Evolutionary conservation across 2,888 invertebrate species (phyloP), one percentile per base, ranked within the genome.

Genomic region (Coenonympha arcania): DNA sequence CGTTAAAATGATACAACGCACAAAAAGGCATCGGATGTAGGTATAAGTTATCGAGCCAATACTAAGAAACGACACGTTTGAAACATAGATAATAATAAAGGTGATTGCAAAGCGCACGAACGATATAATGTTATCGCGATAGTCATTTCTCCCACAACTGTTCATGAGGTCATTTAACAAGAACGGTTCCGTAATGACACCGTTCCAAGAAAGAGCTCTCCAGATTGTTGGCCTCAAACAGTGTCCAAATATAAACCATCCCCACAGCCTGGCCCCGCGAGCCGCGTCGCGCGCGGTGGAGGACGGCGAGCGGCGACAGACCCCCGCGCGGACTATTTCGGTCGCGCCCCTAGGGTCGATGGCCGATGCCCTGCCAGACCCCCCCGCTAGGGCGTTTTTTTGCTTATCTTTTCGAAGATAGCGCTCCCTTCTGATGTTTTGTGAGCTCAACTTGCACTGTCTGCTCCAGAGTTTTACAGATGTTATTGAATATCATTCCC

Each of bases 291-390:
- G 24, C 8, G 31, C 3, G 31, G 31, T 13, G 31, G 3, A 11
- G 15, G 15, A 5, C 5, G 28, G 11, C 4, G 5, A 24, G 42
- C 9, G 5, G 40, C 8, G 33, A 46, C 52, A 58, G 72, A 72
- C 73, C 73, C 74, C 72, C 71, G 69, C 67, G 57, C 64, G 51
- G 62, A 52, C 64, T 74, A 74, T 74, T 73, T 72, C 61, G 62
- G 69, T 63, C 64, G 65, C 69, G 67, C 71, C 72, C 71, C 70
- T 68, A 69, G 65, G 74, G 72, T 74, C 73, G 65, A 59, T 60
- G 56, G 47, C 55, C 59, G 52, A 31, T 44, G 48, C 52, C 51
- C 52, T 34, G 30, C 60, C 57, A 59, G 64, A 65, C 66, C 62
- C 64, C 61, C 61, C 59, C 59, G 50, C 52, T 52, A 58, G 58